Evolutionary conservation across 2,797 vertebrate species (phyloP).

Genomic region (Thunnus albacares): DNA sequence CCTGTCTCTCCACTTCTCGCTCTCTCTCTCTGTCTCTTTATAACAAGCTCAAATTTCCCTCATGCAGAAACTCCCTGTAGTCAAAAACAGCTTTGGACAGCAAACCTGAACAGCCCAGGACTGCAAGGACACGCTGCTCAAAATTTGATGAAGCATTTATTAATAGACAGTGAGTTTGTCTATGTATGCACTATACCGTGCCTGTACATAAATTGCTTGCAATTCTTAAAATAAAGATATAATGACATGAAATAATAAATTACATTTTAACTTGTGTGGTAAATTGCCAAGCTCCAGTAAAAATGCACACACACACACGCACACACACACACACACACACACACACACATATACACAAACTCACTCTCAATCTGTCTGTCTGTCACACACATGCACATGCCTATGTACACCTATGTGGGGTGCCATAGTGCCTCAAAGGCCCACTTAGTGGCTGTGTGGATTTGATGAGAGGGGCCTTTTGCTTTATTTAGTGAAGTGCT

Average conservation of each 20-base stretch:
- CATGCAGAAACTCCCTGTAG: constrained; percentile 70
- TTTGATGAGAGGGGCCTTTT: constrained; percentile 84
- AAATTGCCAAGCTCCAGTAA: constrained; percentile 24
- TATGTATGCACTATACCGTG: constrained; percentile 39
- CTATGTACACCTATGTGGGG: constrained; percentile 43
- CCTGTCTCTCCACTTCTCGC: constrained; percentile 40
- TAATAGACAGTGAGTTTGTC: constrained; percentile 65
- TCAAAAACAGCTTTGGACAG: constrained; percentile 76
- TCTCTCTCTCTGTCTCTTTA: constrained; percentile 52
- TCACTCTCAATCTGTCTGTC: neutral
- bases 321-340: constrained; percentile 9
- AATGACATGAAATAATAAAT: constrained; percentile 53
- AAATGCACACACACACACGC: constrained; percentile 13
- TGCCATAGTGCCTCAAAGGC: constrained; percentile 62
- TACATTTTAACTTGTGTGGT: constrained; percentile 31
- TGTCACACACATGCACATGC: constrained; percentile 23
- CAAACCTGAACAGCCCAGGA: constrained; percentile 68
- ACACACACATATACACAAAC: constrained; percentile 4
- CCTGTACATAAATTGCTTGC: constrained; percentile 48
- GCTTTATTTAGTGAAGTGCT: constrained; percentile 88
- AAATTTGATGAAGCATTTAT: constrained; percentile 71
- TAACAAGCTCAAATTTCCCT: constrained; percentile 77
- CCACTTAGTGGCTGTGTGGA: constrained; percentile 80
- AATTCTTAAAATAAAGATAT: constrained; percentile 45
- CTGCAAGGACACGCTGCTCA: constrained; percentile 74